Base-by-base conservation (phyloP, 2,888 invertebrate species). In the Drosophila macrothrix region DNA sequence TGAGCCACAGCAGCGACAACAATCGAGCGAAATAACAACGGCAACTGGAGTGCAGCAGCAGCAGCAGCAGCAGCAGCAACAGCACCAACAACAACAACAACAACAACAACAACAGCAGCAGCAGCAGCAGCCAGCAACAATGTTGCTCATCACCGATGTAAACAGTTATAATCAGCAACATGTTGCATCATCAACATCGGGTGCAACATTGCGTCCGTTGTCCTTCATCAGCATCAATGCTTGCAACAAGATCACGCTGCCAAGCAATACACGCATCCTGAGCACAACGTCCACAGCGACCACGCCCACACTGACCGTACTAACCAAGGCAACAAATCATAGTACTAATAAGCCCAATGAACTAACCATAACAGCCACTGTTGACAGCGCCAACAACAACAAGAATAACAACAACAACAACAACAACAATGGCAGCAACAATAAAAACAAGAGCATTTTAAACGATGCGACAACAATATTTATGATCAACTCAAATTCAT, bases 211-310 rank as follows among this genome's bases (percentile, higher is more conserved):
- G 59, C 90, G 92, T 41, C 92, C 92, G 12, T 73, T 92, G 64
- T 92, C 92, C 50, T 91, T 92, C 62, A 92, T 92, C 28, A 92
- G 92, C 73, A 90, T 91, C 43, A 91, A 92, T 76, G 80, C 90
- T 10, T 88, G 91, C 66, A 91, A 92, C 67, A 92, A 92, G 74
- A 92, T 92, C 61, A 91, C 92, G 5, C 62, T 92, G 73, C 90
- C 92, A 28, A 85, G 89, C 50, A 90, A 91, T 67, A 91, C 92
- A n/a, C 90, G 91, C 54, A 87, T 92, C 28, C 73, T 91, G 63
- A 88, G 87, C 16, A 82, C 91, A 25, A 78, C 83, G 46, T 77
- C 84, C 22, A 71, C 82, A 39, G 77, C 83, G 25, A 81, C 78
- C 56, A 84, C 84, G 68, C 82, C 80, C 69, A 71, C 83, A 25